Conservation (phyloP, 2,888 invertebrate genomes). For the Melieria crassipennis region DNA sequence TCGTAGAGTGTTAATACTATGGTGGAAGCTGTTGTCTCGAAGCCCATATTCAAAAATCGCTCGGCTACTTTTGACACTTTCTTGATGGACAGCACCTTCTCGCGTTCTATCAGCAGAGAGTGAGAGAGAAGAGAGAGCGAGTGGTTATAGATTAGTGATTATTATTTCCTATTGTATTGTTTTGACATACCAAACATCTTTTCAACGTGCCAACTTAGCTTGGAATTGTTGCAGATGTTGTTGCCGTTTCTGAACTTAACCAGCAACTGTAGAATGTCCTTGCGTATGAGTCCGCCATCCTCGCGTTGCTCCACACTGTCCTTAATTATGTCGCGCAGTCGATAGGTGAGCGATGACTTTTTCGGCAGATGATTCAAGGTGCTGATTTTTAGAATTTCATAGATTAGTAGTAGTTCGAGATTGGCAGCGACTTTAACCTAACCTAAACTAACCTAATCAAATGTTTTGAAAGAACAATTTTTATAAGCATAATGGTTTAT, state of each 20-base stretch:
- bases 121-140: background rate
- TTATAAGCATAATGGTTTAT: too few species aligned
- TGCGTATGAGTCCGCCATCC: conserved; percentile 61
- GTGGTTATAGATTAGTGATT: background rate
- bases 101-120: conserved; percentile 46
- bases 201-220: conserved; percentile 56
- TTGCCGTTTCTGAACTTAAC: conserved; percentile 65
- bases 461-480: too few species aligned
- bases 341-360: conserved; percentile 53
- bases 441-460: too few species aligned
- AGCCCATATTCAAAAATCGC: conserved; percentile 51
- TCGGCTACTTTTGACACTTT: conserved; percentile 57
- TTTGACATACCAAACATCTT: conserved; percentile 46
- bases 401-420: too few species aligned
- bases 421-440: too few species aligned
- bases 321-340: conserved; percentile 57
- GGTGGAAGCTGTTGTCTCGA: conserved; percentile 64
- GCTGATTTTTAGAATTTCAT: conserved; percentile 36
- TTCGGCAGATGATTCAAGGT: conserved; percentile 50
- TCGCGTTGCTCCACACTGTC: conserved; percentile 65
- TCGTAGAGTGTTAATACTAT: conserved; percentile 63
- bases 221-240: conserved; percentile 47
- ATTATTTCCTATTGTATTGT: background rate
- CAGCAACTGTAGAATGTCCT: conserved; percentile 67
- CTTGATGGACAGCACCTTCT: conserved; percentile 55